Base-by-base conservation (phyloP, 2,888 invertebrate genomes). In the Seira sanloemensis region DNA sequence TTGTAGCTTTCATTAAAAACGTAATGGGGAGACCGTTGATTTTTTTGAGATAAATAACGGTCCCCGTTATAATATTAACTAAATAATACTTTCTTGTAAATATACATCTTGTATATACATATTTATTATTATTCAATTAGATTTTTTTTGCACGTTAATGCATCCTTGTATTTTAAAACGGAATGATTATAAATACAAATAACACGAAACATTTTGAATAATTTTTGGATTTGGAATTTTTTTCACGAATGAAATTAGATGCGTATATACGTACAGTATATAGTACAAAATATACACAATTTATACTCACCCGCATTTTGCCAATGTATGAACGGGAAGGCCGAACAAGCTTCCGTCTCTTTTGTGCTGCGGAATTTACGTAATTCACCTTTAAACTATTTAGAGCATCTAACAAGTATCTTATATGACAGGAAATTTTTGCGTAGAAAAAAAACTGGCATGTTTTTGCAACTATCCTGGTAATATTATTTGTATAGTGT, bases 281-380 rank as follows among this genome's bases (percentile, higher is more conserved):
- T 50, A 50, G 2, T 37, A 50, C 50, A 7, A 16, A n/a, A 50
- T 16, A 16, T 37, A 37, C 4, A 50, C 2, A 16, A 50, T 16
- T n/a, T n/a, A n/a, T 62, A 76, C 76, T 76, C 54, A 76, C 76
- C 18, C 67, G 67, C 54, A 75, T 24, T 24, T 73, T 65, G 19
- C 25, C n/a, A n/a, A 50, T 7, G 16, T 76, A 62, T 65, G 66
- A 76, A 25, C 54, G 67, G 50, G 16, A 67, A 25, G 76, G 76
- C 76, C 67, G 76, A 76, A 19, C 67, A 62, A 76, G 76, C 76
- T 76, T 76, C 67, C 76, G 65, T 46, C 50, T 74, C 24, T 75
- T 76, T 76, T 67, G 23, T 25, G 25, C 67, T 24, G 25, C 67
- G 24, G 25, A 24, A 2, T 54, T 54, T n/a, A 54, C n/a, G 12